Base-by-base conservation (phyloP, 2,113 vertebrate genomes). In the Emydura subglobosa region DNA sequence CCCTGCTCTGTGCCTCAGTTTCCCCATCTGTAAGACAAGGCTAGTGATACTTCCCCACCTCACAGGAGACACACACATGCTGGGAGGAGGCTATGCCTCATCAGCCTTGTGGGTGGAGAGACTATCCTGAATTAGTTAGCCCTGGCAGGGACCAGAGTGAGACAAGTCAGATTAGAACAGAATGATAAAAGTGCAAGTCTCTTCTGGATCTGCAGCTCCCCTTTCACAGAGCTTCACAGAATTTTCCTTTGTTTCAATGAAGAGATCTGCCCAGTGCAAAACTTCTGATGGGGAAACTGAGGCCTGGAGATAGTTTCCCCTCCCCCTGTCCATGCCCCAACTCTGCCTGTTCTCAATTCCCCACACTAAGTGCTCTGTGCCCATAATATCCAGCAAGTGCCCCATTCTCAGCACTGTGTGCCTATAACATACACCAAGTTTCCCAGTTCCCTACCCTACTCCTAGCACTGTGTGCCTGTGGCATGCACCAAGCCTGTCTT, bases 31-130 rank as follows among this genome's bases (percentile, higher is more conserved):
- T 54, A 42, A 85, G 80, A 1, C 74, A 80, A 89, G 42, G 74
- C 10, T 51, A 82, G 31, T 3, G 16, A 55, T 34, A 49, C 25
- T 74, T 89, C 34, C 55, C 50, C 0, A 9, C 47, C 65, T n/a
- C 61, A n/a, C 34, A n/a, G 47, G 47, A 47, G 5, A 8, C 47
- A 92, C 2, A 2, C 85, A 4, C 55, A 50, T 92, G 87, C 87
- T 93, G 96, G 93, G 87, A 72, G 79, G 49, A 85, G 65, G 89
- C 92, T 92, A 31, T 94, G 95, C 95, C 94, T 24, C 6, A 86
- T 96, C 94, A 96, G 90, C 94, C 92, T 61, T 89, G 87, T 53
- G 93, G 91, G 85, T 39, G 95, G 92, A 93, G 89, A 97, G 94
- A 86, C 96, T 78, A 89, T 87, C 91, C 92, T 93, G 93, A 87